Base-by-base conservation (phyloP, 2,113 vertebrate species). In the Hippocampus abdominalis region DNA sequence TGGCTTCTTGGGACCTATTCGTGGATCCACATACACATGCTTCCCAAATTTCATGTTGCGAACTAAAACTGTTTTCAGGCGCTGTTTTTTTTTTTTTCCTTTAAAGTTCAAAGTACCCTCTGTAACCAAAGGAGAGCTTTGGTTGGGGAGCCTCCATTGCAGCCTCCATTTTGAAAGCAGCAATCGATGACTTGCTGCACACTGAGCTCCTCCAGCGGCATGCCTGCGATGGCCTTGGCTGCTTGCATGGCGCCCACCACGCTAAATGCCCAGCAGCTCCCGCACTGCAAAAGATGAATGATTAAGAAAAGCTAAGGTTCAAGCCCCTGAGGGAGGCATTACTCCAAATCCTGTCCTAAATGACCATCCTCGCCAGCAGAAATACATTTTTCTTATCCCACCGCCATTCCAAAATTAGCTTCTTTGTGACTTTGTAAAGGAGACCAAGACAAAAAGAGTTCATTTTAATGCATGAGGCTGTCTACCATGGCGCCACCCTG, bases 211-310 rank as follows among this genome's bases (percentile, higher is more conserved):
- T 92, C 84, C 77, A 97, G 76, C 10, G 60, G 83, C 0, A 89
- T 80, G 65, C 91, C 86, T 68, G 86, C 83, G 27, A 93, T 94
- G 7, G 94, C 95, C 60, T 79, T 81, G 13, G 83, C 93, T 0
- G 95, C 93, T 76, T 98, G 94, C 64, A 94, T 73, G 0, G 93
- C 89, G 12, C 93, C 93, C 0, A 98, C 96, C 62, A 95, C 82
- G 0, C 95, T 96, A 82, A 98, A 98, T 20, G 96, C 96, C 96
- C 96, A 98, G 77, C 96, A 98, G 21, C 91, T 95, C 62, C 96
- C 96, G 80, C 96, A 98, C 96, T 97, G 86, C 18, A 67, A 70
- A 77, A 36, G 23, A 36, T 18, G 68, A 61, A 60, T 60, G 29
- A 60, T 18, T 11, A 64, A 66, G 8, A 40, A 6, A 57, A 57